Base-by-base conservation (phyloP, 1,140 invertebrate genomes). In the Globodera ellingtonae region DNA sequence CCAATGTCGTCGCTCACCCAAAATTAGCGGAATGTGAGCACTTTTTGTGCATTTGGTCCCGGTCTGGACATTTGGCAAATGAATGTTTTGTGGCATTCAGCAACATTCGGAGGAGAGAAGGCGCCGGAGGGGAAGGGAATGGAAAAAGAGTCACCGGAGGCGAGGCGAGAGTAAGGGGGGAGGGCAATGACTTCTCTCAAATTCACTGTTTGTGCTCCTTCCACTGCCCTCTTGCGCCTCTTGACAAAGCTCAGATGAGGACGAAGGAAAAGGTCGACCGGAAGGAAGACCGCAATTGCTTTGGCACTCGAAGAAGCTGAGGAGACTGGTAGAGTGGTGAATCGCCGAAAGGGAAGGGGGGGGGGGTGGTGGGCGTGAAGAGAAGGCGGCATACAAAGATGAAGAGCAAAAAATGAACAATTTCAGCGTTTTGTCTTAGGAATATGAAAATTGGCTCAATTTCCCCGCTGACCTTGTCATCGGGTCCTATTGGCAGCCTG, bases 241-340 rank as follows among this genome's bases (percentile, higher is more conserved):
- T 62, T 62, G 56, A 62, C 56, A 72, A 72, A 15, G 50, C 70
- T 48, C 70, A n/a, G 50, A 72, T 18, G 15, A 6, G 50, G 18
- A 44, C 35, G 67, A 13, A 47, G 10, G 10, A 13, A 70, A 5
- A 76, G 77, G 78, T 79, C 77, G 47, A 69, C 56, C 65, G 24
- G 72, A 79, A 78, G 77, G 66, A 73, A 79, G 72, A n/a, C 15
- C 48, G 79, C n/a, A 69, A 79, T 62, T 62, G 10, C 15, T 6
- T 10, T 10, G 56, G 10, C 15, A 13, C 56, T 10, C 6, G 56
- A 3, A 59, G 18, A 62, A 62, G 56, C 56, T 10, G 18, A 62
- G 56, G 35, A 35, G 35, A 3, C 35, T 35, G 35, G 35, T 24
- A 24, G 24, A 24, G 24, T 24, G 35, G 35, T 35, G 35, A 35